Percentiles rank a stretch among this genome's conserved stretches.
phyloP scores from a whole-genome alignment of 2,797 vertebrate genomes.

The Eupleurogrammus muticus region DNA sequence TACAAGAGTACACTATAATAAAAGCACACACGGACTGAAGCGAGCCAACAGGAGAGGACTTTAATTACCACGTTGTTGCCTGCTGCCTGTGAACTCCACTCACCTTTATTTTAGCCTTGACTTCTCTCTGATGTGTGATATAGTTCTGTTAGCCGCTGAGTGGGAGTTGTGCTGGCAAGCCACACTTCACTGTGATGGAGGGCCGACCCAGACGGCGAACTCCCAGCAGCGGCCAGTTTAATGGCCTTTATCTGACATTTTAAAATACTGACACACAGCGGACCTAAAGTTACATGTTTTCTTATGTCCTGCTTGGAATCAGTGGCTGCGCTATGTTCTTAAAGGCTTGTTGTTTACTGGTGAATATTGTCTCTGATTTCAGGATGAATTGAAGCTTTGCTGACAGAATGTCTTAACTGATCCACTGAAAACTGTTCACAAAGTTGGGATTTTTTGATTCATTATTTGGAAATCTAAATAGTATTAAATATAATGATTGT shows the following conservation, averaged over 20 bases:
- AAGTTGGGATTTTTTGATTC: not conserved
- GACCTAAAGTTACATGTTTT: not conserved
- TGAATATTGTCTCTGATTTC: not conserved
- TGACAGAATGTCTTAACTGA: not conserved
- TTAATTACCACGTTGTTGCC: not conserved
- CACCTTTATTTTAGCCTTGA: constrained; percentile 4
- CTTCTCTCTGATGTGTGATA: constrained; percentile 4
- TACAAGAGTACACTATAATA: not conserved
- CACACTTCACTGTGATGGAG: no score
- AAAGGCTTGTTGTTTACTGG: not conserved
- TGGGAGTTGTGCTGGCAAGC: constrained; percentile 31
- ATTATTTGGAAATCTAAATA: not conserved
- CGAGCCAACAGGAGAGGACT: not conserved
- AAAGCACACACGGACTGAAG: not conserved
- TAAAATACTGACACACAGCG: not conserved
- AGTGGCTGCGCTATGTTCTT: no score
- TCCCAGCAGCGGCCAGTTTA: constrained; percentile 4
- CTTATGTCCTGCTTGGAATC: not conserved
- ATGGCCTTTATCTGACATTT: constrained; percentile 12
- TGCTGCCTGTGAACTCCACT: constrained; percentile 10
- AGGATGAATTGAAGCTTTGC: not conserved
- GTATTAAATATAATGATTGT: not conserved
- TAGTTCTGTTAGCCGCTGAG: constrained; percentile 16
- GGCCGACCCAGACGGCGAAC: constrained; percentile 30
- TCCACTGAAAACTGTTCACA: not conserved